These are phyloP conservation scores for Corythaeola cristata DNA, from an alignment of 2,113 vertebrate genomes.

Conservation along the genomic window DNA sequence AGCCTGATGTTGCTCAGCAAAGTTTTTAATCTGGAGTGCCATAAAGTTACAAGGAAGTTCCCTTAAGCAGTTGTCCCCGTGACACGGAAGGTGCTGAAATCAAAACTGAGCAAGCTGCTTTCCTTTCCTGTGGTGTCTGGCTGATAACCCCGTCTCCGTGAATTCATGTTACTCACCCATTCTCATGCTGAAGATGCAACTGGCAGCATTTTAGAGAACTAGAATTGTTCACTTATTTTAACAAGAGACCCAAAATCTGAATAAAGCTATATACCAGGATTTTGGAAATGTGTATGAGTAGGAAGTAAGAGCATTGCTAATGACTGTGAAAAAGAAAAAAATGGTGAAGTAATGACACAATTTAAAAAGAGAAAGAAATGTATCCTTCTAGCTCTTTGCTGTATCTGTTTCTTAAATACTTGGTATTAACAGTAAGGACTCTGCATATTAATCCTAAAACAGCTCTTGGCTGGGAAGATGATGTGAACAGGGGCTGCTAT, in stretches of 20 bases:
- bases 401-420: background rate
- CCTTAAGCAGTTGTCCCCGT: background rate
- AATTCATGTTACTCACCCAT: background rate
- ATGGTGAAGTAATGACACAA: background rate
- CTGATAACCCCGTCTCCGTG: background rate
- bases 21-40: background rate
- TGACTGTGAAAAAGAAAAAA: background rate
- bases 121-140: background rate
- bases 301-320: background rate
- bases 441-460: background rate
- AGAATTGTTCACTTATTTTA: background rate
- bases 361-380: background rate
- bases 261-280: background rate
- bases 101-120: background rate
- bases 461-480: background rate
- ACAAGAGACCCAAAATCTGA: background rate
- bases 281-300: background rate
- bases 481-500: background rate
- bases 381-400: background rate
- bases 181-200: background rate
- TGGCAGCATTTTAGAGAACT: background rate
- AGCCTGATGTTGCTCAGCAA: slow-evolving; percentile 4
- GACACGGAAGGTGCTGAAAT: background rate
- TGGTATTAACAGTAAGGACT: background rate
- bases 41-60: background rate